Conservation (phyloP, 2,113 vertebrate genomes). For the Sprattus sprattus region DNA sequence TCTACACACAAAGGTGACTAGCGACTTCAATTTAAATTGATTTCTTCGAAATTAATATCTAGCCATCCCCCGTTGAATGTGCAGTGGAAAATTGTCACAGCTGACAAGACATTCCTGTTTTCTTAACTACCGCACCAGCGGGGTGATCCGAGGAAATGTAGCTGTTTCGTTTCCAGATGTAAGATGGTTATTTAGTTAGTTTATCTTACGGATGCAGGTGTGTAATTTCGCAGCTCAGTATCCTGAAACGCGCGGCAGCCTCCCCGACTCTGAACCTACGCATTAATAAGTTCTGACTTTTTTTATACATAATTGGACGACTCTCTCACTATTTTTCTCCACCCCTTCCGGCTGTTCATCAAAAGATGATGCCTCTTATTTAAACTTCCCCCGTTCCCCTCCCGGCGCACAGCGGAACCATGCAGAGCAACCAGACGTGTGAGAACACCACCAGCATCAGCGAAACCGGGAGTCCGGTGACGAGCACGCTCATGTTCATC, state of each 20-base stretch:
- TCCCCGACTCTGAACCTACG: background rate
- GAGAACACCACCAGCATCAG: constrained; percentile 62
- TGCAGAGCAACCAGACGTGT: constrained; percentile 57
- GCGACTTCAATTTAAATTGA: background rate
- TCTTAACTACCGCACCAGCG: background rate
- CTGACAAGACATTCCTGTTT: background rate
- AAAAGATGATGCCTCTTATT: background rate
- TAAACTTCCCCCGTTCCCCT: background rate
- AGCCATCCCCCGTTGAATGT: background rate
- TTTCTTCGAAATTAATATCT: background rate
- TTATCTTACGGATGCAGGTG: background rate
- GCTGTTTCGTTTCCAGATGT: background rate
- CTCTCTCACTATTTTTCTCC: background rate
- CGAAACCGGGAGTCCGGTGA: constrained; percentile 61
- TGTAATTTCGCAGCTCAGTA: background rate
- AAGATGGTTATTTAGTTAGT: background rate
- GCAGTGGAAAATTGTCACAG: background rate
- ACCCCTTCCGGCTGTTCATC: background rate
- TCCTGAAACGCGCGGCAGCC: background rate
- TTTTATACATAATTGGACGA: background rate
- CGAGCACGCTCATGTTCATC: constrained; percentile 83
- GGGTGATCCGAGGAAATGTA: background rate
- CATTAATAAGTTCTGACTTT: background rate
- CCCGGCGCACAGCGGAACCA: constrained; percentile 34
- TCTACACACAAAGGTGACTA: background rate